A percentile compares a stretch with the other conserved stretches of the same genome.
Conservation (phyloP, 2,888 invertebrate species). For the Platycnemis pennipes region DNA sequence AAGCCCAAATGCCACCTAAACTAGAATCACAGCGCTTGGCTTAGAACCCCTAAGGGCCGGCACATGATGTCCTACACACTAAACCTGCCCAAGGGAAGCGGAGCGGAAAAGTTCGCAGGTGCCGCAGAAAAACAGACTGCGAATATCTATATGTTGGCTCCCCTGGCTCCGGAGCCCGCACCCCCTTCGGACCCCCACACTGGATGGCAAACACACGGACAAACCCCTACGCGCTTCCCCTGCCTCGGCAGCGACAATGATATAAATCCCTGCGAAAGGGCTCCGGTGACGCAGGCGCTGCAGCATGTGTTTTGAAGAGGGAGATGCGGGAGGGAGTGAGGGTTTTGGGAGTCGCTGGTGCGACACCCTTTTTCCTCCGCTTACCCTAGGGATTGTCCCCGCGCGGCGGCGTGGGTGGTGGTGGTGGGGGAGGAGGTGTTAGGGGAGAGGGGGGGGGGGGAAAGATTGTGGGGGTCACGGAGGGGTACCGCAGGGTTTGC, state of each 20-base stretch:
- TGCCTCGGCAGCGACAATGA: background rate
- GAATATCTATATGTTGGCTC: background rate
- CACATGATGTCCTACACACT: background rate
- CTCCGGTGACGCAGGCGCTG: constrained; percentile 2
- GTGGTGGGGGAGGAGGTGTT: background rate
- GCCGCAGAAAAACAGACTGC: background rate
- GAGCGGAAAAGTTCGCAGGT: background rate
- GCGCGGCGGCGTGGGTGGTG: background rate
- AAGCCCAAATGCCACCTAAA: no score
- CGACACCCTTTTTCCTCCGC: background rate
- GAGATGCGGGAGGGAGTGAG: background rate
- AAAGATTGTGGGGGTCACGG: no score
- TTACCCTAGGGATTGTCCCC: background rate
- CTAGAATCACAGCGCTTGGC: no score
- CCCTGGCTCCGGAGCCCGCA: background rate
- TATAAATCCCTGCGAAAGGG: constrained; percentile 3
- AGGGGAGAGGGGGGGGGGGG: background rate
- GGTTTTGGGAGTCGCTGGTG: background rate
- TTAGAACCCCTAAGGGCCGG: background rate
- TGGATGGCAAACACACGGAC: constrained; percentile 11
- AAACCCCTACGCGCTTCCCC: background rate
- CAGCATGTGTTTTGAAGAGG: constrained; percentile 16
- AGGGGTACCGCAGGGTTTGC: background rate
- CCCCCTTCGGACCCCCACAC: background rate
- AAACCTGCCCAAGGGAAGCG: background rate